Conservation (phyloP, 2,888 invertebrate species). For the Augiades crinisus region DNA sequence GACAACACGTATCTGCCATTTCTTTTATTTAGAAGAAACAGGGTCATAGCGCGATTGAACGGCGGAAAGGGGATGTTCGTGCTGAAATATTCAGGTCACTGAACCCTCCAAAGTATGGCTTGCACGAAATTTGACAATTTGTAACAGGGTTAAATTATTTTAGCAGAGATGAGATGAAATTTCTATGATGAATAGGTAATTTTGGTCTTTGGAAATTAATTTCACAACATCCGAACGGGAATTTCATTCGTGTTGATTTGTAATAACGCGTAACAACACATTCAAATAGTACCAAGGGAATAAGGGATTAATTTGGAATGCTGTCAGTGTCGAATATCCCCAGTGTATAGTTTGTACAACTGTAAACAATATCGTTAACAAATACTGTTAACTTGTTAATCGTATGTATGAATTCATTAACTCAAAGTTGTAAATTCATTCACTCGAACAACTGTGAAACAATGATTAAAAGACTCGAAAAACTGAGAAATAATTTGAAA, state of each 20-base stretch:
- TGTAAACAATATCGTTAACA: constrained; percentile 1
- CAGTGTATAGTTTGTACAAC: too few species aligned
- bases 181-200: constrained; percentile 14
- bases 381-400: too few species aligned
- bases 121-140: constrained; percentile 43
- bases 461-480: too few species aligned
- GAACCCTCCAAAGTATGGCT: constrained; percentile 41
- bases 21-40: constrained; percentile 54
- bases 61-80: constrained; percentile 46
- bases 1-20: constrained; percentile 39
- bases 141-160: constrained; percentile 36
- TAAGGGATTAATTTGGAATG: constrained; percentile 6
- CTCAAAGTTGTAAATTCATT: too few species aligned
- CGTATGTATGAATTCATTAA: too few species aligned
- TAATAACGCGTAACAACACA: constrained; percentile 9
- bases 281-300: not conserved
- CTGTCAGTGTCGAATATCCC: not conserved
- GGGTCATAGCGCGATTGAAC: constrained; percentile 53
- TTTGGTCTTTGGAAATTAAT: constrained; percentile 30
- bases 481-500: too few species aligned
- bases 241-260: constrained; percentile 6
- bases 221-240: constrained; percentile 13
- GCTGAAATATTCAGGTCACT: constrained; percentile 48
- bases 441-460: too few species aligned
- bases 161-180: constrained; percentile 29